Percentiles rank a stretch among this genome's conserved stretches.
These are phyloP conservation scores for Cryptomyrus ogoouensis DNA, from an alignment of 2,113 vertebrate species.

Conservation along the genomic window DNA sequence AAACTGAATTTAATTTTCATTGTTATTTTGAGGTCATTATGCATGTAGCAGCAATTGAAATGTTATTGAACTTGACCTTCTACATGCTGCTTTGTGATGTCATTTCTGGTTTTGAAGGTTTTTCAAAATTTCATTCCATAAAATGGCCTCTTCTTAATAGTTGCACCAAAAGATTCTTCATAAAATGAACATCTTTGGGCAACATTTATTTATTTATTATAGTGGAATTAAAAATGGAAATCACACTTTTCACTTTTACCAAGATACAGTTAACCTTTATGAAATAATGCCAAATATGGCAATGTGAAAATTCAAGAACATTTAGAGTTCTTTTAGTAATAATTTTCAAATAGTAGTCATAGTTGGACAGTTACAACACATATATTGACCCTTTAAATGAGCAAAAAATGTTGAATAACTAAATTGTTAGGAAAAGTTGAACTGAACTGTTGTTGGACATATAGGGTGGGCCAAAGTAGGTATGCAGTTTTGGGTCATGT, in stretches of 20 bases:
- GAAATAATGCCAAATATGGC: background rate
- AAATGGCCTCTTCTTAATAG: background rate
- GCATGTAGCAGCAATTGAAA: background rate
- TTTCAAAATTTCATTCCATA: background rate
- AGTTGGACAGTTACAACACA: background rate
- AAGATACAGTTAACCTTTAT: background rate
- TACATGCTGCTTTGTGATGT: background rate
- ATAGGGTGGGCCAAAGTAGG: background rate
- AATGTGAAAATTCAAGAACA: background rate
- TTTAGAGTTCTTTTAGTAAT: background rate
- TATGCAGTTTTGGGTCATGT: background rate
- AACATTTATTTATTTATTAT: background rate
- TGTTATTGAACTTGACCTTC: background rate
- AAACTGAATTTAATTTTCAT: background rate
- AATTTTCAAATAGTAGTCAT: background rate
- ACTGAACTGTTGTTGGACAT: background rate
- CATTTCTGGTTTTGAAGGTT: no score
- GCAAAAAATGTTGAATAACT: background rate
- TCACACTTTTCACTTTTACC: background rate
- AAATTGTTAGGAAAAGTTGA: background rate
- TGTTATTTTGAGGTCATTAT: background rate
- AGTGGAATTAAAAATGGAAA: background rate
- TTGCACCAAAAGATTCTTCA: background rate
- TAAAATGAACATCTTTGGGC: background rate
- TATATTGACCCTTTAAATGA: background rate